Conservation (phyloP, 2,797 vertebrate species). For the Enteromius fasciolatus region DNA sequence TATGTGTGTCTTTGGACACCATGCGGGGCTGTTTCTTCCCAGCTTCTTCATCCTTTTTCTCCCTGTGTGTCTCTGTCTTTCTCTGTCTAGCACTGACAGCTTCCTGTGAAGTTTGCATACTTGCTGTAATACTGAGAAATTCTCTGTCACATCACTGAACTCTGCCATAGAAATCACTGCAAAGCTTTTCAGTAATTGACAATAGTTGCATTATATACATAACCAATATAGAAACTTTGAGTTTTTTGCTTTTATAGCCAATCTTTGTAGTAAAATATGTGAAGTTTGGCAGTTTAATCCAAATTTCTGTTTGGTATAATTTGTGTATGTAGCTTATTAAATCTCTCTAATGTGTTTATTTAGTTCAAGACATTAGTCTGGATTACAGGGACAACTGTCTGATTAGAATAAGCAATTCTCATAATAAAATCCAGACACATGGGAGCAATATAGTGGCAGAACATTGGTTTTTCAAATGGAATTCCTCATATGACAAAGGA, state of each 20-base stretch:
- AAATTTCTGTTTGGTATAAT: background rate
- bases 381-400: constrained; percentile 14
- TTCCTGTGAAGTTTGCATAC: constrained; percentile 19
- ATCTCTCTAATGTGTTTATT: constrained; percentile 17
- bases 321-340: background rate
- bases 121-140: constrained; percentile 23
- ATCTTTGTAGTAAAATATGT: background rate
- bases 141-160: background rate
- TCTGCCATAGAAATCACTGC: background rate
- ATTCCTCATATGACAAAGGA: constrained; percentile 32
- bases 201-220: background rate
- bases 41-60: background rate
- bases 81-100: constrained; percentile 6
- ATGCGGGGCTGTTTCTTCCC: constrained; percentile 17
- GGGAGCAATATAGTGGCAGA: constrained; percentile 28
- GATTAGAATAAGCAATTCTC: constrained; percentile 14
- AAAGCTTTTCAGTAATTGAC: background rate
- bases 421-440: constrained; percentile 34
- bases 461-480: constrained; percentile 34
- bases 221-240: background rate
- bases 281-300: background rate
- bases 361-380: constrained; percentile 25
- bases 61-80: background rate
- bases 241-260: background rate
- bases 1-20: constrained; percentile 25